phyloP scores from a whole-genome alignment of 2,888 invertebrate genomes.

The Leucoptera coffeella region DNA sequence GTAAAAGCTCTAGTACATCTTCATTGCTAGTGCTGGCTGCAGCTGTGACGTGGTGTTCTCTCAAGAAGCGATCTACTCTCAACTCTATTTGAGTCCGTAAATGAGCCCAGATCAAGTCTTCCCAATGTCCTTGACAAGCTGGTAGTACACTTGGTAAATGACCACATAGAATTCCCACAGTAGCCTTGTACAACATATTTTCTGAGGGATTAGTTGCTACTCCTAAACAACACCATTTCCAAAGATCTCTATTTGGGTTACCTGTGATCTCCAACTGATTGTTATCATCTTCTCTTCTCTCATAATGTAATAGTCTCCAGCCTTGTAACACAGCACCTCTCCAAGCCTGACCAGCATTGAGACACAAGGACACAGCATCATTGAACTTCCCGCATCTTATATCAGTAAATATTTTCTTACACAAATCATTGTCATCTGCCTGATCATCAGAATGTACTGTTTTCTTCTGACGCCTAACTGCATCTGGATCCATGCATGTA shows the following conservation, averaged over 20 bases:
- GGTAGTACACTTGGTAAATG: conserved; percentile 71
- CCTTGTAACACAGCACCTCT: conserved; percentile 85
- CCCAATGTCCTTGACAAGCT: conserved; percentile 74
- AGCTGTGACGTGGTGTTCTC: conserved; percentile 37
- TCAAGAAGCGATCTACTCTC: conserved; percentile 64
- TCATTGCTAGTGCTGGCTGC: conserved; percentile 33
- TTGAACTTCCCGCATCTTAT: conserved; percentile 82
- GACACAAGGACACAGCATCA: conserved; percentile 77
- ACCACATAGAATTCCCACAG: conserved; percentile 77
- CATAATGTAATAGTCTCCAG: conserved; percentile 83
- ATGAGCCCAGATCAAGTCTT: conserved; percentile 87
- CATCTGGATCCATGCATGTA: conserved; percentile 82
- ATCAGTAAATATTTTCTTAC: conserved; percentile 61
- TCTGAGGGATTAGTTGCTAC: conserved; percentile 51
- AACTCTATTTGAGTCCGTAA: conserved; percentile 76
- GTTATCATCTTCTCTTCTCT: conserved; percentile 57
- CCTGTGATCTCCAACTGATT: conserved; percentile 63
- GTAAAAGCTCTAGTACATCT: conserved; percentile 32
- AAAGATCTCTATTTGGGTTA: conserved; percentile 73
- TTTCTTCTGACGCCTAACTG: conserved; percentile 70
- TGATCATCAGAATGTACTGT: conserved; percentile 80
- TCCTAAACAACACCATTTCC: conserved; percentile 69
- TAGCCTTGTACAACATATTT: conserved; percentile 55
- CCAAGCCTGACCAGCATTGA: conserved; percentile 87
- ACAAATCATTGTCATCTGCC: conserved; percentile 61